Evolutionary conservation across 2,113 vertebrate species (phyloP).

Genomic region (Rutilus rutilus): DNA sequence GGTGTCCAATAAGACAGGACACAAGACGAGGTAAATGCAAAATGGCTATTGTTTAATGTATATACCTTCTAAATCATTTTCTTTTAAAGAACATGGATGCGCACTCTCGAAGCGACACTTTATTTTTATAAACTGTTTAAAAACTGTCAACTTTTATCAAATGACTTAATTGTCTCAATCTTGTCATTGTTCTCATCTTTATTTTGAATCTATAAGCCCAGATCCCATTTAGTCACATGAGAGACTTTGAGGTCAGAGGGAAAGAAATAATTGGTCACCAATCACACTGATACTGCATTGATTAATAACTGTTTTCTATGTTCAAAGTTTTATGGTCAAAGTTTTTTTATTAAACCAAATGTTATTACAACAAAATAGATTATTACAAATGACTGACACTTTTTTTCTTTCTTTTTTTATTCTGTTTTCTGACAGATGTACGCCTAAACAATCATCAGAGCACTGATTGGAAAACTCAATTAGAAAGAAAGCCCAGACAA

Average conservation of each 20-base stretch:
- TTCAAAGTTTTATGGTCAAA: too few relatives aligned
- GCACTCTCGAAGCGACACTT: not conserved
- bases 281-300: not conserved
- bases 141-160: too few relatives aligned
- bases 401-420: fast-evolving
- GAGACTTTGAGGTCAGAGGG: not conserved
- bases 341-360: too few relatives aligned
- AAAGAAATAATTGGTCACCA: not conserved
- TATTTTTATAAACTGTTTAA: not conserved
- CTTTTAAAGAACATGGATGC: not conserved
- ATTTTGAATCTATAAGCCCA: not conserved
- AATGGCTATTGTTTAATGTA: not conserved
- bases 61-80: not conserved
- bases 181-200: not conserved
- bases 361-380: too few relatives aligned
- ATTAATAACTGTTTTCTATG: not conserved
- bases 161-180: too few relatives aligned
- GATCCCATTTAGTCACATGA: not conserved
- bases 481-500: conserved; percentile 15
- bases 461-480: conserved; percentile 51
- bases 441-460: conserved; percentile 17
- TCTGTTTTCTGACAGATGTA: conserved; percentile 5
- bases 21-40: conserved; percentile 1
- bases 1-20: not conserved
- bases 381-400: too few relatives aligned